phyloP scores from a whole-genome alignment of 2,888 invertebrate genomes.

The Drosophila parthenogenetica region DNA sequence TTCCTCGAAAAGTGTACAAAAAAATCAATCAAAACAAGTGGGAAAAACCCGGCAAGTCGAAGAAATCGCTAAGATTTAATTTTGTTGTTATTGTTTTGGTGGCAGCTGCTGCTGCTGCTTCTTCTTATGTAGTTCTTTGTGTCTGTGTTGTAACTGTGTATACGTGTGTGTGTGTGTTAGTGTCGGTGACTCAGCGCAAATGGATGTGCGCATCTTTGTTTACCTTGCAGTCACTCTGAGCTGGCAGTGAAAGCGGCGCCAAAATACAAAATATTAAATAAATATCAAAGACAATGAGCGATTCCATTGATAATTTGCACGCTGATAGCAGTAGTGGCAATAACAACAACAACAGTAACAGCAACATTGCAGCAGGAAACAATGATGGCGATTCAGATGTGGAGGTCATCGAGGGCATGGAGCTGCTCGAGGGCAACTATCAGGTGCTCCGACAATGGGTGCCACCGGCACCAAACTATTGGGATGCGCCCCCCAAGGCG shows the following conservation, averaged over 20 bases:
- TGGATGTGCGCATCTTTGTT: conserved; percentile 73
- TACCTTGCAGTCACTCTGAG: conserved; percentile 34
- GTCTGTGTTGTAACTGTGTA: conserved; percentile 35
- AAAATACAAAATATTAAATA: conserved; percentile 24
- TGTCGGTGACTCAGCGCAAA: conserved; percentile 70
- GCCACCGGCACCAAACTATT: conserved; percentile 84
- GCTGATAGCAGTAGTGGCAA: conserved; percentile 63
- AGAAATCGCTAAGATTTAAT: conserved; percentile 30
- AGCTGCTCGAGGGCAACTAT: conserved; percentile 85
- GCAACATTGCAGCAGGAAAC: conserved; percentile 66
- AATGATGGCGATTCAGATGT: conserved; percentile 83
- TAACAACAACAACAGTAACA: conserved; percentile 57
- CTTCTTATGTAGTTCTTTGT: conserved; percentile 59
- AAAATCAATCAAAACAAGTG: conserved; percentile 1
- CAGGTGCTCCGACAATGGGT: conserved; percentile 85
- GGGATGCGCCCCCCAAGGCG: conserved; percentile 85
- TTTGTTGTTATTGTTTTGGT: conserved; percentile 69
- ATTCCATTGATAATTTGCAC: conserved; percentile 76
- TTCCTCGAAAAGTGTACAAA: conserved; percentile 6
- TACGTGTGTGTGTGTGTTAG: conserved; percentile 31
- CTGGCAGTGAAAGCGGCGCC: conserved; percentile 64
- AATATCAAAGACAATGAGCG: conserved; percentile 67
- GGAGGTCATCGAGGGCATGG: conserved; percentile 84
- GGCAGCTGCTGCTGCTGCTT: conserved; percentile 38
- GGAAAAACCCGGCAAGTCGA: conserved; percentile 29